phyloP scores from a whole-genome alignment of 2,888 invertebrate genomes.

The Octonoba sinensis region DNA sequence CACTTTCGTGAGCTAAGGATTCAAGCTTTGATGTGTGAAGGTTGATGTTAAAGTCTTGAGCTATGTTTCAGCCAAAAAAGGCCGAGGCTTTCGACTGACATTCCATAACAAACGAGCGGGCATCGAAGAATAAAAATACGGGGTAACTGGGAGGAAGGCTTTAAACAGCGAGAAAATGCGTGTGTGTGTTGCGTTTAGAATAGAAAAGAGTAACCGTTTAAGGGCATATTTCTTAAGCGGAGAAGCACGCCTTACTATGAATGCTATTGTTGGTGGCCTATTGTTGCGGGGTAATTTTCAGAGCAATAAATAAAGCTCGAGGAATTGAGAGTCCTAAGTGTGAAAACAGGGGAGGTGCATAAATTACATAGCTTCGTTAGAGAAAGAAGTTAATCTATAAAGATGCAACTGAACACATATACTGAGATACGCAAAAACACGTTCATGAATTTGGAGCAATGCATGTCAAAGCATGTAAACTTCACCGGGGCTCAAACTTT shows the following conservation, averaged over 20 bases:
- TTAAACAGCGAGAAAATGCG: conserved; percentile 46
- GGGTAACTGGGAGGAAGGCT: conserved; percentile 12
- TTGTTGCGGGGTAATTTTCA: conserved; percentile 36
- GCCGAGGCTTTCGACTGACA: conserved; percentile 11
- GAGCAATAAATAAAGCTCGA: conserved; percentile 53
- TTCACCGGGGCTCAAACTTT: too few relatives aligned
- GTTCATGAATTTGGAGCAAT: too few relatives aligned
- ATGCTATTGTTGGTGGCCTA: conserved; percentile 40
- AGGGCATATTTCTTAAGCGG: conserved; percentile 41
- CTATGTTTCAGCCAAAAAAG: conserved; percentile 2
- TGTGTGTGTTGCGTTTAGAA: conserved; percentile 36
- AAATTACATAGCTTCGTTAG: neutral
- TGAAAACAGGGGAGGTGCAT: conserved; percentile 5
- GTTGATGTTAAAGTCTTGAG: neutral
- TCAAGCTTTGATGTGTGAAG: conserved; percentile 11
- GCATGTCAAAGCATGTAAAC: too few relatives aligned
- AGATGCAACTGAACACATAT: too few relatives aligned
- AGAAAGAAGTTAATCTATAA: too few relatives aligned
- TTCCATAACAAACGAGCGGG: conserved; percentile 13
- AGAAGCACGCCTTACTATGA: conserved; percentile 26
- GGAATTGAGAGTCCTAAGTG: neutral
- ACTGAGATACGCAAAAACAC: too few relatives aligned
- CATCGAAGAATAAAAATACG: conserved; percentile 4
- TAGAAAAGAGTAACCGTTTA: conserved; percentile 42
- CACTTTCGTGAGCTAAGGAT: conserved; percentile 13